Base-by-base conservation (phyloP, 2,888 invertebrate species). In the Leptarthrus brevirostris region DNA sequence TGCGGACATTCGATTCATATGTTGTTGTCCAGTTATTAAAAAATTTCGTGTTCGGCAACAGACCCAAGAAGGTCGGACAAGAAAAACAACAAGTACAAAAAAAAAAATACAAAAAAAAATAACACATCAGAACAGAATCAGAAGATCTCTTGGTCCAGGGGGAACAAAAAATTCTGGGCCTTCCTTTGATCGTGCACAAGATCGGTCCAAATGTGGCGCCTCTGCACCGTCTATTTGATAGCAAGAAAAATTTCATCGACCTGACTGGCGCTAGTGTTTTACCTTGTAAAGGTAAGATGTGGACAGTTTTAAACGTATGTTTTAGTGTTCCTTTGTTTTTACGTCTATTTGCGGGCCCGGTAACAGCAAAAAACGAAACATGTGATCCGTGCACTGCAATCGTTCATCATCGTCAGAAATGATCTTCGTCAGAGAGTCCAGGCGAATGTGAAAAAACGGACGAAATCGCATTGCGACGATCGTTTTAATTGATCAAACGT, bases 151-250 rank as follows among this genome's bases (percentile, higher is more conserved):
- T 20, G 36, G n/a, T 20, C 61, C 20, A 56, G 30, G 56, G 14
- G n/a, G 40, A n/a, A 61, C 20, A 40, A 40, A 61, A 54, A 30
- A 30, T 40, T 24, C 61, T 40, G 20, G 20, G 26, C 26, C 66
- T 49, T 49, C 66, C n/a, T 66, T 49, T 47, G 66, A 49, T 49
- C 49, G 66, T 30, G 36, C 26, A 22, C 30, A 10, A 49, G 49
- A 44, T 44, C 66, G 47, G 66, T 66, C 66, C 66, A 66, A 66
- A 66, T 49, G 66, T 66, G 66, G 66, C 66, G 66, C 66, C 66
- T 40, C 49, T 66, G 66, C 66, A 26, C 44, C 44, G 66, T 47
- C 66, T 66, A 66, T 66, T 66, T 66, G n/a, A n/a, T n/a, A 36
- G 44, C 49, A 26, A 66, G 66, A 26, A 66, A 61, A 66, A 49